These are phyloP conservation scores for Porites australiensis DNA, from an alignment of 64 coral and sea anemone species.

Conservation along the genomic window DNA sequence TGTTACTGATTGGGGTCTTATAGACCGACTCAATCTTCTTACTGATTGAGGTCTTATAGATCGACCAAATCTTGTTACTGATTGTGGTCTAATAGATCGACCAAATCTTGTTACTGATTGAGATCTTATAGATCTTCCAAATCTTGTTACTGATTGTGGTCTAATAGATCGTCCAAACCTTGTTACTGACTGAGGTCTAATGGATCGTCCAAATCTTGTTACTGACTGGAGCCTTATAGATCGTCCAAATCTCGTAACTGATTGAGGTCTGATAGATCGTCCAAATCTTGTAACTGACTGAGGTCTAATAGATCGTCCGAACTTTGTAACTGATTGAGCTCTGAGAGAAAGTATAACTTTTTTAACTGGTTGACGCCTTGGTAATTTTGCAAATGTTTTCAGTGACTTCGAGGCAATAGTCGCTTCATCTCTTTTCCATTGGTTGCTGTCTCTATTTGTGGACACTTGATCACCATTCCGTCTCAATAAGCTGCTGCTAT, in stretches of 20 bases:
- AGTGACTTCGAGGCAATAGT: too few species aligned
- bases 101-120: neutral
- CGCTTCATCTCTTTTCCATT: too few species aligned
- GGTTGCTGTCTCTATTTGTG: too few species aligned
- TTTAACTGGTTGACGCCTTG: neutral
- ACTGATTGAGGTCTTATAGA: neutral
- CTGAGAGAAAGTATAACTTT: neutral
- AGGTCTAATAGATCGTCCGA: neutral
- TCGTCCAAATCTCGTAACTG: neutral
- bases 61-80: neutral
- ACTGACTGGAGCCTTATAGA: neutral
- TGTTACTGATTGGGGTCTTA: neutral
- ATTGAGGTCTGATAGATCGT: neutral
- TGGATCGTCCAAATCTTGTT: neutral
- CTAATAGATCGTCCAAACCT: neutral
- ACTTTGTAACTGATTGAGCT: neutral
- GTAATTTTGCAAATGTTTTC: too few species aligned
- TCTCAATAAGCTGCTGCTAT: too few species aligned
- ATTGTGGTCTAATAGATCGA: neutral
- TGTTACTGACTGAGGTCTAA: neutral
- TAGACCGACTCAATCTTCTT: neutral
- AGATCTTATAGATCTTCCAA: neutral
- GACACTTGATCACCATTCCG: too few species aligned
- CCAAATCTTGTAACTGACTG: neutral
- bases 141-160: neutral